Evolutionary conservation across 2,113 vertebrate genomes (phyloP).

Genomic region (Brachyhypopomus gauderio): DNA sequence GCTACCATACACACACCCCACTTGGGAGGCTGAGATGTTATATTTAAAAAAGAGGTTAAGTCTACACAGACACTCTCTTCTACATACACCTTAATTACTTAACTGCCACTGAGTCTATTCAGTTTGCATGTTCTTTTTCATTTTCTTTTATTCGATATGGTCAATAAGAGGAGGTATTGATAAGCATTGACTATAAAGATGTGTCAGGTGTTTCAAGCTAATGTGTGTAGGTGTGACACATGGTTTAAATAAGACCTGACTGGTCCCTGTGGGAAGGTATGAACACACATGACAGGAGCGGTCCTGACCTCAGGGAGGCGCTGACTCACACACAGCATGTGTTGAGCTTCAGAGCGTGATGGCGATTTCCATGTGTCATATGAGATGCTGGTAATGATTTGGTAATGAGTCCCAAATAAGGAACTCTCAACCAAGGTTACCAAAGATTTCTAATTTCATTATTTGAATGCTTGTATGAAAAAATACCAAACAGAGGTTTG

Average conservation of each 20-base stretch:
- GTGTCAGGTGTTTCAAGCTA: neutral
- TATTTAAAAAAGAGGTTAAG: neutral
- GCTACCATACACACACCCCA: neutral
- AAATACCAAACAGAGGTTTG: conserved; percentile 38
- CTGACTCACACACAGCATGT: conserved; percentile 25
- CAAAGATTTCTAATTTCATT: conserved; percentile 16
- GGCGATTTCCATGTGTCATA: conserved; percentile 20
- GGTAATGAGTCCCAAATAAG: neutral
- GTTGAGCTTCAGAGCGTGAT: neutral
- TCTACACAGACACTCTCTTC: no score
- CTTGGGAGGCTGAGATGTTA: neutral
- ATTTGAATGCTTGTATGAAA: neutral
- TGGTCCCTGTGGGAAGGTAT: neutral
- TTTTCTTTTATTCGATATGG: no score
- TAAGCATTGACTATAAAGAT: neutral
- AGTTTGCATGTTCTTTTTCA: no score
- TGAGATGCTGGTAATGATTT: conserved; percentile 35
- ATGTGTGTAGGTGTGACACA: neutral
- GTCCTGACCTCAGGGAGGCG: neutral
- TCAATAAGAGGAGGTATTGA: no score
- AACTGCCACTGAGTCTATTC: no score
- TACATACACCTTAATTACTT: no score
- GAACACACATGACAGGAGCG: neutral
- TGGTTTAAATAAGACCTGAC: neutral
- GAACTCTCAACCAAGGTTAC: conserved; percentile 29